A percentile compares a stretch with the other conserved stretches of the same genome.
phyloP scores from a whole-genome alignment of 2,113 vertebrate species.

The Takifugu bimaculatus region DNA sequence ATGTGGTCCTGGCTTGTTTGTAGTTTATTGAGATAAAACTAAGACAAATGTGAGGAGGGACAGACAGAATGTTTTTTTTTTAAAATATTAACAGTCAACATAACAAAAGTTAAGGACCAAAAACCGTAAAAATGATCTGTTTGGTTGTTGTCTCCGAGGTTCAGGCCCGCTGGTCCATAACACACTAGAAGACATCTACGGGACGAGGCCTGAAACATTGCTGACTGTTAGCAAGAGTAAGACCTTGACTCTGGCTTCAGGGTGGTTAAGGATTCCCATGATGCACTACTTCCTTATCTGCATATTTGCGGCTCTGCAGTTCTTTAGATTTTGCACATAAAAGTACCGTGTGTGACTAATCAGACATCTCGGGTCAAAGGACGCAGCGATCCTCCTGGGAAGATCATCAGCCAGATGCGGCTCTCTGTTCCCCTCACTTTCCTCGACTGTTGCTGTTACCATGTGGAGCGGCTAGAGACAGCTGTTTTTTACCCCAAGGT shows the following conservation, averaged over 20 bases:
- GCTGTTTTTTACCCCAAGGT: not conserved
- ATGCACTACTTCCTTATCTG: constrained; percentile 57
- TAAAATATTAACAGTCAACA: too few relatives aligned
- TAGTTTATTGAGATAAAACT: too few relatives aligned
- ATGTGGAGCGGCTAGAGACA: constrained; percentile 18
- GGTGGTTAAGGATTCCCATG: constrained; percentile 40
- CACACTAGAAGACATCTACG: too few relatives aligned
- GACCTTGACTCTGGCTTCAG: constrained; percentile 59
- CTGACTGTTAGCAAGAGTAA: constrained; percentile 29
- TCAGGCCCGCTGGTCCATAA: too few relatives aligned
- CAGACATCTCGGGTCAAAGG: constrained; percentile 60
- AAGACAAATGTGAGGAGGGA: too few relatives aligned
- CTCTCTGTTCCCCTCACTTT: constrained; percentile 17
- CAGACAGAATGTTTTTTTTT: too few relatives aligned
- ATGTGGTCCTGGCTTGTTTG: too few relatives aligned
- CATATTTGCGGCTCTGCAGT: constrained; percentile 65
- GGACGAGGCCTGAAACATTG: constrained; percentile 26
- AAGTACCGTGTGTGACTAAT: constrained; percentile 57
- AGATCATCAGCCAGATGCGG: constrained; percentile 50
- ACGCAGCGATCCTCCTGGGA: constrained; percentile 52
- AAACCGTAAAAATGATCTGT: too few relatives aligned
- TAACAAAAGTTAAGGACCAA: too few relatives aligned
- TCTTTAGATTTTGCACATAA: constrained; percentile 58
- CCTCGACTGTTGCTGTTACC: not conserved
- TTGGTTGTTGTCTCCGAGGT: too few relatives aligned